Conservation (phyloP, 2,797 vertebrate species). For the Darevskia mixta region DNA sequence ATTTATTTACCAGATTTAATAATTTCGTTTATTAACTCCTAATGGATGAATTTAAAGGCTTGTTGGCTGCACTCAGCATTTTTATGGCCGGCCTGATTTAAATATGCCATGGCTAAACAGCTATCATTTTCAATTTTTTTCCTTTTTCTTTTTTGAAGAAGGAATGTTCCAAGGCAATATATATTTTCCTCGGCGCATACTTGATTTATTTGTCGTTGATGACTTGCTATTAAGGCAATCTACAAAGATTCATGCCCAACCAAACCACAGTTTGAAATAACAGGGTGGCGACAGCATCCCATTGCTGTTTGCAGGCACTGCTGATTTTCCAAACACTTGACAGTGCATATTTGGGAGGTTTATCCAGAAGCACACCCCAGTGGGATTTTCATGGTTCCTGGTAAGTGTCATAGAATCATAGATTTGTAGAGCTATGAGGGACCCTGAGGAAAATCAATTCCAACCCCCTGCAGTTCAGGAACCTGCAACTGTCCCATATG, state of each 20-base stretch:
- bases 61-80: slow-evolving; percentile 35
- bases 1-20: slow-evolving; percentile 51
- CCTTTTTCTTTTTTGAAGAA: slow-evolving; percentile 26
- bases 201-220: slow-evolving; percentile 56
- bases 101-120: slow-evolving; percentile 27
- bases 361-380: neutral
- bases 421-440: no score
- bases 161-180: slow-evolving; percentile 47
- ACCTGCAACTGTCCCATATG: no score
- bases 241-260: neutral
- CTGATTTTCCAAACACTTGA: neutral
- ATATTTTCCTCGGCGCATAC: slow-evolving; percentile 64
- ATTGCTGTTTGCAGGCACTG: neutral
- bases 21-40: slow-evolving; percentile 47
- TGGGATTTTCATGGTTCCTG: neutral
- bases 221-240: neutral
- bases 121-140: slow-evolving; percentile 34
- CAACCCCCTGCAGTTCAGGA: no score
- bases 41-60: slow-evolving; percentile 60
- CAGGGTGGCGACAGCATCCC: neutral
- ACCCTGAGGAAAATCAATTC: no score
- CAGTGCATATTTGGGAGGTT: neutral
- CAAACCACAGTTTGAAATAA: neutral
- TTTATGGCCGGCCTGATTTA: slow-evolving; percentile 51
- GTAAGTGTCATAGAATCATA: no score